Conservation (phyloP, 2,888 invertebrate species). For the Electrophaes corylata region DNA sequence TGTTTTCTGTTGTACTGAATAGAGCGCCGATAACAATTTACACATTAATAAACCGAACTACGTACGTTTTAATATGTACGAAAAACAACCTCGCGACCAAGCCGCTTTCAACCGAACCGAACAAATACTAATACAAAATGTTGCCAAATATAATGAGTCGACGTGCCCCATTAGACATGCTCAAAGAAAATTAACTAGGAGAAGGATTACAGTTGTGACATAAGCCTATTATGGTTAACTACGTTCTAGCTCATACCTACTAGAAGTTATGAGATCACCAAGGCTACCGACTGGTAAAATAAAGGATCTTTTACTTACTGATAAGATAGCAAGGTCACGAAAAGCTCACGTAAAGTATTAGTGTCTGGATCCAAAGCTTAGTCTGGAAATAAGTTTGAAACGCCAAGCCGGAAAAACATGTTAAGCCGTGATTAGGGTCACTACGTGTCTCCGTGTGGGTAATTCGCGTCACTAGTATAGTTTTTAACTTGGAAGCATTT, state of each 20-base stretch:
- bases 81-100: too few relatives aligned
- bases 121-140: too few relatives aligned
- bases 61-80: too few relatives aligned
- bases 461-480: neutral
- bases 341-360: conserved; percentile 19
- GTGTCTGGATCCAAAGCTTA: conserved; percentile 26
- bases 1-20: too few relatives aligned
- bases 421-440: conserved; percentile 29
- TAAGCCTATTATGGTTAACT: neutral
- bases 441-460: conserved; percentile 18
- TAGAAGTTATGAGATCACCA: neutral
- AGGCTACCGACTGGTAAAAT: neutral
- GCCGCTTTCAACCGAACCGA: too few relatives aligned
- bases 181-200: too few relatives aligned
- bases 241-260: neutral
- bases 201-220: neutral
- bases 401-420: conserved; percentile 26
- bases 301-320: conserved; percentile 10
- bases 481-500: neutral
- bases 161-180: too few relatives aligned
- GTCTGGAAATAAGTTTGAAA: conserved; percentile 30
- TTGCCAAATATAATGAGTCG: too few relatives aligned
- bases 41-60: too few relatives aligned
- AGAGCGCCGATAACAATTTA: too few relatives aligned
- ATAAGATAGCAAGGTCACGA: conserved; percentile 24